A percentile compares a stretch with the other conserved stretches of the same genome.
phyloP scores from a whole-genome alignment of 23 tunicate species.

The Trididemnum miniatum region DNA sequence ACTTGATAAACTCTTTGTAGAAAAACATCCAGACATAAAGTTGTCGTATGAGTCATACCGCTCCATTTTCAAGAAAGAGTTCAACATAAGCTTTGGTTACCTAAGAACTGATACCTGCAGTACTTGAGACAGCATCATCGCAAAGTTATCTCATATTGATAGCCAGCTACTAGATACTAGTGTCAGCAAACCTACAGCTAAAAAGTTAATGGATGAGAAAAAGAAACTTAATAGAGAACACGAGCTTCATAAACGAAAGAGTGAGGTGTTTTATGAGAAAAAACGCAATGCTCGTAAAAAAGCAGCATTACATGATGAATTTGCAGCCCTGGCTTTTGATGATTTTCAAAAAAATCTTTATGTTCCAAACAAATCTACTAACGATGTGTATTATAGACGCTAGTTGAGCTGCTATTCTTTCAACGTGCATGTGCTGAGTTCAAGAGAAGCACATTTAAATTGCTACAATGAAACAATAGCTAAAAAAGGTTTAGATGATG shows the following conservation, averaged over 20 bases:
- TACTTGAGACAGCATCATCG: conserved; percentile 11
- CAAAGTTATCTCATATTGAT: neutral
- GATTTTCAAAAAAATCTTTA: conserved; percentile 24
- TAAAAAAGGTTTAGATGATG: conserved; percentile 13
- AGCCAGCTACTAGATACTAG: conserved; percentile 4
- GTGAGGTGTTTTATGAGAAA: conserved; percentile 1
- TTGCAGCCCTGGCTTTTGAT: conserved; percentile 11
- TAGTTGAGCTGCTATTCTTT: conserved; percentile 7
- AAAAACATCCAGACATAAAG: neutral
- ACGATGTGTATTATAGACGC: conserved; percentile 11
- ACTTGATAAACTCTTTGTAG: neutral
- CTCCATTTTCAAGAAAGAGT: neutral
- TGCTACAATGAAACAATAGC: conserved; percentile 16
- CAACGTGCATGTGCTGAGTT: conserved; percentile 3
- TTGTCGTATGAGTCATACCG: conserved; percentile 25
- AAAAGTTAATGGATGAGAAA: neutral
- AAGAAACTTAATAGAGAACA: conserved; percentile 2
- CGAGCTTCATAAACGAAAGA: conserved; percentile 8
- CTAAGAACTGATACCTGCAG: conserved; percentile 22
- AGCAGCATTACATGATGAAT: conserved; percentile 9
- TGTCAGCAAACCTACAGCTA: neutral
- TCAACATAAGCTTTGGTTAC: conserved; percentile 1
- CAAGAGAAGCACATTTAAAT: conserved; percentile 24
- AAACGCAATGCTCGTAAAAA: conserved; percentile 20
- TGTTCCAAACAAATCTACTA: conserved; percentile 16